Percentiles rank a stretch among this genome's conserved stretches.
Evolutionary conservation across 1,140 invertebrate genomes (phyloP).

Genomic region (Anastrepha obliqua): DNA sequence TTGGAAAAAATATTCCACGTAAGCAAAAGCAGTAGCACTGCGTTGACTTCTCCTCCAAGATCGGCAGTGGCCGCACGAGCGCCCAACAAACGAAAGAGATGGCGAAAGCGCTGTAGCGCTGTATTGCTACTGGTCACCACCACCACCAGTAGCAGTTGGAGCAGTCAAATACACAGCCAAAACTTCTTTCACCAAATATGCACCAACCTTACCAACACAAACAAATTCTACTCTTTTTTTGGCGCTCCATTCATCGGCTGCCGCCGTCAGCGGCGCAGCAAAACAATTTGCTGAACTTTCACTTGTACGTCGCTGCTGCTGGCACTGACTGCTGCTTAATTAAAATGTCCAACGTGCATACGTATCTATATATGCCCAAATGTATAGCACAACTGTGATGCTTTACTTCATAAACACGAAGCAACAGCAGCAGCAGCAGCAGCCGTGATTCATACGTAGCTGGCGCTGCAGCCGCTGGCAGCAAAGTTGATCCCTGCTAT

Average conservation of each 20-base stretch:
- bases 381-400: not conserved
- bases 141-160: not conserved
- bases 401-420: not conserved
- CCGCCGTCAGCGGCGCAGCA: not conserved
- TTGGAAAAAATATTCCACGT: not conserved
- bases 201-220: not conserved
- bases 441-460: not conserved
- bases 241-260: not conserved
- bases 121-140: constrained; percentile 31
- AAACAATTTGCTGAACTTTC: constrained; percentile 46
- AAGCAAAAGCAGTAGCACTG: constrained; percentile 20
- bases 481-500: not conserved
- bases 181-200: not conserved
- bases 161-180: not conserved
- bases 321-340: constrained; percentile 16
- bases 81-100: constrained; percentile 20
- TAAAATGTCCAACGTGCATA: constrained; percentile 12
- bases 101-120: not conserved
- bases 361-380: not conserved
- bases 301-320: not conserved
- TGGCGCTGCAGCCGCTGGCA: not conserved
- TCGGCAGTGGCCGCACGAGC: not conserved
- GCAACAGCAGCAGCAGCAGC: not conserved
- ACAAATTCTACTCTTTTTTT: not conserved
- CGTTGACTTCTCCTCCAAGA: not conserved